These are phyloP conservation scores for Eurytoma californica DNA, from an alignment of 2,888 invertebrate species.

Conservation along the genomic window DNA sequence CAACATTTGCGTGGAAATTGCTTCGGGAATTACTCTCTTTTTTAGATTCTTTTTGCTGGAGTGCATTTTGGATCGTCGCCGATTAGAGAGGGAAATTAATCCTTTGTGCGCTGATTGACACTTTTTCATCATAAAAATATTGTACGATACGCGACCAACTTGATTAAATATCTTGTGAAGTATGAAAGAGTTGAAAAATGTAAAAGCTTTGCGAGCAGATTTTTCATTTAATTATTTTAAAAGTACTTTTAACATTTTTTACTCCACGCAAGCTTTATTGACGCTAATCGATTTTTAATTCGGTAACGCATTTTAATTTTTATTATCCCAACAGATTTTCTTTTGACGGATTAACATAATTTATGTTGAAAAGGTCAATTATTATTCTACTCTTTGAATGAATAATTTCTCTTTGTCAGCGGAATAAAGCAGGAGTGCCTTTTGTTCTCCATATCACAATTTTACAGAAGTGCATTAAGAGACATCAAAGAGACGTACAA, in stretches of 20 bases:
- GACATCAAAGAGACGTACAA: background rate
- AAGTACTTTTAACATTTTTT: conserved; percentile 5
- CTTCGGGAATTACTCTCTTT: background rate
- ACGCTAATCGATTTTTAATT: too few relatives aligned
- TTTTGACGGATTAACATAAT: too few relatives aligned
- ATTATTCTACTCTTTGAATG: too few relatives aligned
- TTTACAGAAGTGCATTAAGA: background rate
- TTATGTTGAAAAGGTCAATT: too few relatives aligned
- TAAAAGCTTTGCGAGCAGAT: too few relatives aligned
- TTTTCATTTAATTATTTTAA: too few relatives aligned
- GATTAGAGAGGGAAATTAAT: conserved; percentile 13
- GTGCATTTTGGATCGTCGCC: background rate
- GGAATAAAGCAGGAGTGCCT: too few relatives aligned
- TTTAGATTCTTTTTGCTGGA: background rate
- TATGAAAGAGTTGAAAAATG: too few relatives aligned
- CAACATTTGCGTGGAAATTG: background rate
- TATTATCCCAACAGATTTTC: too few relatives aligned
- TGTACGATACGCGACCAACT: background rate
- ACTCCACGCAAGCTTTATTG: too few relatives aligned
- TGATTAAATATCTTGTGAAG: background rate
- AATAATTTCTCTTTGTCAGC: too few relatives aligned
- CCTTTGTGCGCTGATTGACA: conserved; percentile 4
- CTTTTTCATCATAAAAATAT: background rate
- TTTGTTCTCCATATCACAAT: background rate
- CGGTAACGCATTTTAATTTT: too few relatives aligned